Base-by-base conservation (phyloP, 2,797 vertebrate genomes). In the Silurus lanzhouensis region DNA sequence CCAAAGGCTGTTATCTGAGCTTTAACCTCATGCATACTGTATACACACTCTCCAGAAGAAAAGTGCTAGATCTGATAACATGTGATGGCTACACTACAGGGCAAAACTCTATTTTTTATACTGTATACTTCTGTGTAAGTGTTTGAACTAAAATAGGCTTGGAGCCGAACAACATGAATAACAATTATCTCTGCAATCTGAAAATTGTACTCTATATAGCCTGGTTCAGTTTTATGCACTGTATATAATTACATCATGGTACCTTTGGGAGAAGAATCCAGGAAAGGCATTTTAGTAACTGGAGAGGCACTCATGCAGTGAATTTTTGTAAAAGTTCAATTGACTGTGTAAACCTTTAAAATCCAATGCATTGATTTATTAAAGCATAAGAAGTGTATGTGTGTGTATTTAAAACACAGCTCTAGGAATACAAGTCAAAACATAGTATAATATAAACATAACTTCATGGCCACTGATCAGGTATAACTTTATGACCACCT, bases 101-200 rank as follows among this genome's bases (percentile, higher is more conserved):
- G 25, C 9, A 58, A 31, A 77, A 76, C 74, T 55, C n/a, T 31
- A 77, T 31, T 31, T 74, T 77, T 52, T 58, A 38, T 58, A 77
- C 25, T 75, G 48, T 75, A 17, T 57, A 25, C n/a, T 55, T 19
- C 25, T 76, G 25, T 57, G 7, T 27, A 27, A 75, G 72, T 75
- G 52, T 57, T 76, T 20, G 17, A 44, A 78, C 31, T 61, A 10
- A 78, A 44, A 78, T 60, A n/a, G 13, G 17, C 55, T 61, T 61
- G 19, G 27, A 61, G 38, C 20, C 44, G 31, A 46, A 79, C 38
- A 61, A 79, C 19, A 61, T 63, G 8, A 64, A 63, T 13, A 46
- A 25, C 2, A 25, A 63, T 64, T 17, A 63, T 64, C 77, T 9
- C n/a, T 80, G 17, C 60, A 25, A 46, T 80, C 38, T n/a, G 12